These are phyloP conservation scores for Cromileptes altivelis DNA, from an alignment of 2,113 vertebrate genomes.

Conservation along the genomic window DNA sequence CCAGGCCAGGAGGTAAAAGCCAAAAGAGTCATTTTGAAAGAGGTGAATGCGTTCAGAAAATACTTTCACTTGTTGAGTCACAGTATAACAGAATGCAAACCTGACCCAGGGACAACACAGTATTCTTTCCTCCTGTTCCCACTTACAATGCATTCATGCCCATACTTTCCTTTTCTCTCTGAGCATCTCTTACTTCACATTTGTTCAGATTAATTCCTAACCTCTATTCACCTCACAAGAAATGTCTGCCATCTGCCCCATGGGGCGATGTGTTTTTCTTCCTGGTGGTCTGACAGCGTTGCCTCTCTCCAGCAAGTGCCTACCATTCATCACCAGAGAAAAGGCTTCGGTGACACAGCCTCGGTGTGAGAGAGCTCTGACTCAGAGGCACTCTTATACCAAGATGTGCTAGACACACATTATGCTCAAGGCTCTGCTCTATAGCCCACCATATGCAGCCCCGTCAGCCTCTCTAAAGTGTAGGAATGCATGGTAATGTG, in stretches of 20 bases:
- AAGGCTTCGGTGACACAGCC: conserved; percentile 32
- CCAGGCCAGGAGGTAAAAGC: too few species aligned
- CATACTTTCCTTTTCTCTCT: neutral
- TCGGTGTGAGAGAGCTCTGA: conserved; percentile 30
- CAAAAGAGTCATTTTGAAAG: neutral
- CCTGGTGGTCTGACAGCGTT: conserved; percentile 29
- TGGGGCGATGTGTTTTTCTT: conserved; percentile 13
- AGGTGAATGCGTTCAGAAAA: neutral
- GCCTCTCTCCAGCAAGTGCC: conserved; percentile 47
- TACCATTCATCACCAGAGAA: conserved; percentile 56
- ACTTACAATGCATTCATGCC: neutral
- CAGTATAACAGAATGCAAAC: neutral
- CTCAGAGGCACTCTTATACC: conserved; percentile 25
- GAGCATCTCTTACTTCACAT: neutral
- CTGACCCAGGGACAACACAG: neutral
- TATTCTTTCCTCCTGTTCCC: neutral
- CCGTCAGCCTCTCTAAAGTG: conserved; percentile 12
- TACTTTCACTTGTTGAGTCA: neutral
- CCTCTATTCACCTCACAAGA: conserved; percentile 3
- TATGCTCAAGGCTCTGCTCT: conserved; percentile 21
- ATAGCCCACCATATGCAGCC: conserved; percentile 14
- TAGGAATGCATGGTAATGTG: neutral
- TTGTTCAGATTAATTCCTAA: conserved; percentile 31
- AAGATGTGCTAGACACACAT: conserved; percentile 26
- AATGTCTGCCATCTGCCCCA: conserved; percentile 13